Conservation (phyloP, 2,888 invertebrate species). For the Spatulosminthurus flaviceps region DNA sequence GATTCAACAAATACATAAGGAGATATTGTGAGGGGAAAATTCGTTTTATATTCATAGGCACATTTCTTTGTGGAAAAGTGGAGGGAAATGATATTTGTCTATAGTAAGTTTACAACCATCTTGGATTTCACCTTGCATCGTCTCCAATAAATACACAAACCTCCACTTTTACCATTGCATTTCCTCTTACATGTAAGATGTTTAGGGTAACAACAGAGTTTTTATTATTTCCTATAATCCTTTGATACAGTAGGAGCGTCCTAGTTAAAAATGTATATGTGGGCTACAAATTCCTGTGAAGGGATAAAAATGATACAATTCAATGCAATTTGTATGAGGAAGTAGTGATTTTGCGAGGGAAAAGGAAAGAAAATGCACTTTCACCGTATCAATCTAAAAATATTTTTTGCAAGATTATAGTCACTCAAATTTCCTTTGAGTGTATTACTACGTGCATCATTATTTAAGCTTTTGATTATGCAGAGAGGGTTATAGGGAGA, state of each 20-base stretch:
- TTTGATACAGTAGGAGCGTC: not conserved
- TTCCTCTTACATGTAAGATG: not conserved
- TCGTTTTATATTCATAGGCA: too few species aligned
- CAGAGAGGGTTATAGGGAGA: not conserved
- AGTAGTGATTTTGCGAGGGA: not conserved
- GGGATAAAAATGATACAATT: too few species aligned
- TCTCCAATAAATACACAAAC: too few species aligned
- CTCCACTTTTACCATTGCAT: too few species aligned
- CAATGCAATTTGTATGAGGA: too few species aligned
- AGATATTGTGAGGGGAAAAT: too few species aligned
- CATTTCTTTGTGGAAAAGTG: too few species aligned
- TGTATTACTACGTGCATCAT: not conserved
- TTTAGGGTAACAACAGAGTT: not conserved
- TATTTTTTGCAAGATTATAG: not conserved
- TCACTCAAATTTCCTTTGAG: not conserved
- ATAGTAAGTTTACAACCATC: too few species aligned
- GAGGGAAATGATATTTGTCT: too few species aligned
- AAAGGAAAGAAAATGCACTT: not conserved
- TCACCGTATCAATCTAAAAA: not conserved
- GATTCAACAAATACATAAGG: too few species aligned
- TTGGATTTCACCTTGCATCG: not conserved
- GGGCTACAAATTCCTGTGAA: too few species aligned
- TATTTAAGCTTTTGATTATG: not conserved
- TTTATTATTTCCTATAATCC: not conserved
- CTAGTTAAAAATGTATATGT: too few species aligned